These are phyloP conservation scores for Oscheius sp. DNA, from an alignment of 2,888 invertebrate genomes.

Conservation along the genomic window DNA sequence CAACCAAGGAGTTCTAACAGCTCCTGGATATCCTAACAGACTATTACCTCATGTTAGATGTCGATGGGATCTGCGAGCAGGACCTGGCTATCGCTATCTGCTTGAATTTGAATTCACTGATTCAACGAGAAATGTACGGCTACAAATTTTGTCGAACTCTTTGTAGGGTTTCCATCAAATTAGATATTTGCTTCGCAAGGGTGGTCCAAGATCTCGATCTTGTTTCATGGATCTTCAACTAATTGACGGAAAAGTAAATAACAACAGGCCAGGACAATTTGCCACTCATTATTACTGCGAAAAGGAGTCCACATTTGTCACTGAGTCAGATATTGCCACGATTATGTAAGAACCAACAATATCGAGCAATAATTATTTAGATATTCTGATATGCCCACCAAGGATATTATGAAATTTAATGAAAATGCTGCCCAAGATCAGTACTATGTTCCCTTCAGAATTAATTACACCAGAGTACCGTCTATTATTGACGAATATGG, in stretches of 20 bases:
- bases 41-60: conserved; percentile 59
- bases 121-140: conserved; percentile 23
- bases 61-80: conserved; percentile 65
- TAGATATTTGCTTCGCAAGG: conserved; percentile 10
- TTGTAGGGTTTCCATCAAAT: conserved; percentile 57
- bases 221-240: conserved; percentile 52
- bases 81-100: conserved; percentile 59
- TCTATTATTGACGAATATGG: conserved; percentile 7
- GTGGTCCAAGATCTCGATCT: neutral
- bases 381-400: conserved; percentile 41
- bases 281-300: conserved; percentile 54
- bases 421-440: neutral
- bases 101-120: conserved; percentile 61
- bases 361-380: conserved; percentile 13
- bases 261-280: conserved; percentile 17
- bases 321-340: conserved; percentile 50
- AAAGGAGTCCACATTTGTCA: conserved; percentile 49
- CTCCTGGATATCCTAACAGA: conserved; percentile 62
- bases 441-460: conserved; percentile 47
- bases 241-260: conserved; percentile 38
- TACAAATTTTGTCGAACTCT: neutral
- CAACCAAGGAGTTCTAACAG: conserved; percentile 52
- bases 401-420: conserved; percentile 20
- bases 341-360: conserved; percentile 43
- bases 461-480: conserved; percentile 41